A percentile compares a stretch with the other conserved stretches of the same genome.
Evolutionary conservation across 2,888 invertebrate genomes (phyloP).

Genomic region (Muscina levida): DNA sequence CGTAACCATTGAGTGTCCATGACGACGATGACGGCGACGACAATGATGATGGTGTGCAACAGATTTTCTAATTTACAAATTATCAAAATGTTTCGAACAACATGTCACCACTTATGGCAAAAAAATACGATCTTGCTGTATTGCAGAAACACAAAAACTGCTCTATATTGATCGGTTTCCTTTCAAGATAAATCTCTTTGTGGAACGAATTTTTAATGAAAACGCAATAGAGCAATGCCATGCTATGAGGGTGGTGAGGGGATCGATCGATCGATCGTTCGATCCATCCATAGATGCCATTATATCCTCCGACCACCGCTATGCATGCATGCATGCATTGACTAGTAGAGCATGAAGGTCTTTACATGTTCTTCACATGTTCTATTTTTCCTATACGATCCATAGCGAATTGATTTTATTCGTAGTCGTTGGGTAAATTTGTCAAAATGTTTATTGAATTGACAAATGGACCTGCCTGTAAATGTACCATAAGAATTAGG

Average conservation of each 20-base stretch:
- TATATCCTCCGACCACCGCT: too few relatives aligned
- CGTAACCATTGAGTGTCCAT: constrained; percentile 18
- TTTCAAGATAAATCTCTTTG: neutral
- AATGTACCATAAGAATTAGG: constrained; percentile 47
- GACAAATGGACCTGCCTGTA: constrained; percentile 41
- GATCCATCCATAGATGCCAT: too few relatives aligned
- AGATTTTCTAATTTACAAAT: neutral
- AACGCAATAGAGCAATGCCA: constrained; percentile 2
- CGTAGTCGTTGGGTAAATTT: constrained; percentile 19
- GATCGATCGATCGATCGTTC: neutral
- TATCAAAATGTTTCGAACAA: constrained; percentile 13
- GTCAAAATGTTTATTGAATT: constrained; percentile 41
- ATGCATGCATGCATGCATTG: too few relatives aligned
- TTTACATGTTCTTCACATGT: neutral
- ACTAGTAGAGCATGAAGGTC: constrained; percentile 28
- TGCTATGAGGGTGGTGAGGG: neutral
- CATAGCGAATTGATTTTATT: constrained; percentile 27
- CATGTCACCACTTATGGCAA: neutral
- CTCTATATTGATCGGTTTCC: constrained; percentile 18
- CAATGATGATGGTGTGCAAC: neutral
- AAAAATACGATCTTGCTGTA: constrained; percentile 19
- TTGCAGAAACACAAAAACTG: neutral
- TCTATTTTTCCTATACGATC: neutral
- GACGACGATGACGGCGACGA: neutral
- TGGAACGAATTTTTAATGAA: constrained; percentile 18